Base-by-base conservation (phyloP, 2,888 invertebrate genomes). In the Drosophila picticornis region DNA sequence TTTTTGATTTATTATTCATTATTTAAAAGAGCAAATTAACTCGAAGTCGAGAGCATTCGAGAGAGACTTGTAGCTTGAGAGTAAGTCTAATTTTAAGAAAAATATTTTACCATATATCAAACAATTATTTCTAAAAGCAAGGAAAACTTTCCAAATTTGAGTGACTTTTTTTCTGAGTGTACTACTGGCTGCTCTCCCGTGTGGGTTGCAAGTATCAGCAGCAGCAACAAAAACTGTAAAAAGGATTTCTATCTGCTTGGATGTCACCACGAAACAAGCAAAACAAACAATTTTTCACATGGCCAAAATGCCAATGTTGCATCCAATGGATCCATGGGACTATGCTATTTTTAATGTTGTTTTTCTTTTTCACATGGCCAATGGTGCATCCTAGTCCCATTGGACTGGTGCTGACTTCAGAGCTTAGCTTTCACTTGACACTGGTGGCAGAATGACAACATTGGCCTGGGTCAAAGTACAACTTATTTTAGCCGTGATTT, bases 381-480 rank as follows among this genome's bases (percentile, higher is more conserved):
- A 50, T 55, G 64, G 50, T 10, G 56, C 66, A 80, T 77, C 72
- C 81, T 80, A 65, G 51, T 31, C 52, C 62, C 66, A 62, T 46
- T 57, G 57, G 62, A 63, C 60, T 13, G n/a, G 25, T 34, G 46
- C 25, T 34, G 27, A 1, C 13, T 16, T 25, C 19, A 31, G 38
- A 16, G 31, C 4, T 38, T 22, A 64, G 84, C 85, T 87, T 89
- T 86, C 87, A 73, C 90, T 53, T 62, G 82, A 61, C 74, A 70
- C 72, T 72, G 81, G 50, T 70, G 70, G 46, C 29, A 43, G 55
- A 55, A 60, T 75, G 75, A 75, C 83, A 84, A 62, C 81, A 79
- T 84, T 80, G 61, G 75, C 83, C 13, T 11, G 77, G 89, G 84
- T 87, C 87, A 87, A 80, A 85, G 87, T 81, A 85, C 89, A 55